phyloP scores from a whole-genome alignment of 2,797 vertebrate genomes.

The Sarcoramphus papa region DNA sequence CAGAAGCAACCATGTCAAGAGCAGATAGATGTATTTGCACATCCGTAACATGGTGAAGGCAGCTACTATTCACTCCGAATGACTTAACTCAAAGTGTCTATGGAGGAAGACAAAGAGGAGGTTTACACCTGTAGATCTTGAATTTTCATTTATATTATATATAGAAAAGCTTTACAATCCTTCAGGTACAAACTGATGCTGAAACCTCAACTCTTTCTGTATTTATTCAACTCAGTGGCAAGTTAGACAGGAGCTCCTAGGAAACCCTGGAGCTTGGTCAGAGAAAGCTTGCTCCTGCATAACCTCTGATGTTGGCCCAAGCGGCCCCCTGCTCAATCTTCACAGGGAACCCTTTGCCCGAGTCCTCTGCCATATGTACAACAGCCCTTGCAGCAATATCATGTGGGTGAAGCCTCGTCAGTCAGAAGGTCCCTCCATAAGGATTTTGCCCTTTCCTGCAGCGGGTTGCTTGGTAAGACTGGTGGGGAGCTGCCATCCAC shows the following conservation, averaged over 20 bases:
- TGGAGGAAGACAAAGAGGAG: neutral
- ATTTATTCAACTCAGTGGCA: neutral
- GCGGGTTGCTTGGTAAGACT: fast-evolving
- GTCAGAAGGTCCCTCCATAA: neutral
- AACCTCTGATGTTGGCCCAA: neutral
- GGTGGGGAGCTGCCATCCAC: neutral
- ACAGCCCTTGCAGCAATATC: neutral
- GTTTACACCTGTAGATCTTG: neutral
- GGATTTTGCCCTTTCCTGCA: neutral
- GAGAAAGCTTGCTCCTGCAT: neutral
- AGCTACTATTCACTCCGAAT: neutral
- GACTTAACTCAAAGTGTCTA: neutral
- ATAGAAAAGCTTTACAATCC: neutral
- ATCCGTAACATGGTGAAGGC: neutral
- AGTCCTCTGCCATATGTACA: neutral
- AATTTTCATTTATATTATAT: neutral
- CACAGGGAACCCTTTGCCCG: neutral
- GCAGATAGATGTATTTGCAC: neutral
- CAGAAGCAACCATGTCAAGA: neutral
- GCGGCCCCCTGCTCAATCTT: fast-evolving
- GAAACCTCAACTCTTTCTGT: neutral
- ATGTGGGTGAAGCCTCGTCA: neutral
- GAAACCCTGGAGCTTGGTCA: neutral
- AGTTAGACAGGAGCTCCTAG: neutral
- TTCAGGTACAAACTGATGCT: neutral